These are phyloP conservation scores for Tragelaphus eurycerus DNA, from an alignment of 2,797 vertebrate genomes.

Conservation along the genomic window DNA sequence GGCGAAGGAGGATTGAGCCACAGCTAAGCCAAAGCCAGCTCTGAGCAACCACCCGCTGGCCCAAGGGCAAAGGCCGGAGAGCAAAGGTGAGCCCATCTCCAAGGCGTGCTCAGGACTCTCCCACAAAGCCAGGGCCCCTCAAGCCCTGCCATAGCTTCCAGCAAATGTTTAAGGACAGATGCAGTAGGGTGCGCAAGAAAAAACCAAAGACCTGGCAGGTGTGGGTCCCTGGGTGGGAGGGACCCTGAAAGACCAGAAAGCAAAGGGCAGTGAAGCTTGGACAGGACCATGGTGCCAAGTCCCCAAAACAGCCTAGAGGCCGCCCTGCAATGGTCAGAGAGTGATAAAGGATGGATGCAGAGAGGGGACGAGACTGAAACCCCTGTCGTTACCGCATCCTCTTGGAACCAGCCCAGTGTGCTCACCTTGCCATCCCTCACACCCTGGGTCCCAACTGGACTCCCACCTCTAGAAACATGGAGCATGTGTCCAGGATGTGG, in stretches of 20 bases:
- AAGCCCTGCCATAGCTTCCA: not conserved
- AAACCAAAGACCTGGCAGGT: not conserved
- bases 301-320: not conserved
- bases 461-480: not conserved
- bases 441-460: not conserved
- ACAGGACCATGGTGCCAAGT: accelerated
- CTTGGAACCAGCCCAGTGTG: not conserved
- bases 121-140: not conserved
- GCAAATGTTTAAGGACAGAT: constrained; percentile 41
- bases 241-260: not conserved
- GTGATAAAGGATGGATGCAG: not conserved
- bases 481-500: accelerated
- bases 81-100: not conserved
- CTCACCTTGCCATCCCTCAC: accelerated
- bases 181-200: not conserved
- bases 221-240: accelerated
- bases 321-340: accelerated
- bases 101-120: not conserved
- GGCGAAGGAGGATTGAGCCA: not conserved
- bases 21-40: not conserved
- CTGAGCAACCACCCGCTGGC: not conserved
- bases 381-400: not conserved
- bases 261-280: not conserved
- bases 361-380: not conserved
- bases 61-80: not conserved